Base-by-base conservation (phyloP, 2,113 vertebrate species). In the Thamnophis sirtalis region DNA sequence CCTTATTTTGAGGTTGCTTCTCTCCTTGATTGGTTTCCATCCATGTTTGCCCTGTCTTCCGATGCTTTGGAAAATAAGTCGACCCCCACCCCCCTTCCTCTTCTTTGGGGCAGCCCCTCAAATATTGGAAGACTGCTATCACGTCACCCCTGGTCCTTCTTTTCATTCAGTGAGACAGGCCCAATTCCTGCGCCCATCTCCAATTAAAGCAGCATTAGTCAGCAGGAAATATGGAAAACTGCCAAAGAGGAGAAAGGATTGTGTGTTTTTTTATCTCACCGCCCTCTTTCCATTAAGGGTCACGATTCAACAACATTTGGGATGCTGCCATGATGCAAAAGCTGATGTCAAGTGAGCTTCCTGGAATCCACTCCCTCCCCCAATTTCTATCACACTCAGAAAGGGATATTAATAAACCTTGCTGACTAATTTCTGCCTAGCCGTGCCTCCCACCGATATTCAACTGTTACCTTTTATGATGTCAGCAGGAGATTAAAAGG, bases 361-460 rank as follows among this genome's bases (percentile, higher is more conserved):
- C 95, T 87, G 58, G 24, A 0, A 9, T 63, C 93, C 33, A 43
- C 33, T 3, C n/a, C 63, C 13, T n/a, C 24, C 93, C 84, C 50
- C 90, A 91, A 94, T 87, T 95, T 96, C 94, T 95, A 22, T 28
- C 0, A 0, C 19, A 87, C 84, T 93, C 93, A 94, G 93, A 93
- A 95, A 89, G 84, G 91, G 8, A 93, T 95, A 96, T 96, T 95
- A 96, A 94, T 95, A 94, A 86, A 90, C 50, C 94, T 92, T 1
- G 60, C 89, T 93, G 93, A 91, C 96, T 92, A 86, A 91, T 84
- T 93, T 94, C 93, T 95, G 90, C 93, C 58, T 94, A 92, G 96
- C 94, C 86, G 95, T 90, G 95, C 56, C 88, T 91, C 89, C 63
- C 90, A 96, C 96, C 95, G 3, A 96, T 97, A 96, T 90, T 89